Conservation (phyloP, 2,888 invertebrate genomes). For the Apoda limacodes region DNA sequence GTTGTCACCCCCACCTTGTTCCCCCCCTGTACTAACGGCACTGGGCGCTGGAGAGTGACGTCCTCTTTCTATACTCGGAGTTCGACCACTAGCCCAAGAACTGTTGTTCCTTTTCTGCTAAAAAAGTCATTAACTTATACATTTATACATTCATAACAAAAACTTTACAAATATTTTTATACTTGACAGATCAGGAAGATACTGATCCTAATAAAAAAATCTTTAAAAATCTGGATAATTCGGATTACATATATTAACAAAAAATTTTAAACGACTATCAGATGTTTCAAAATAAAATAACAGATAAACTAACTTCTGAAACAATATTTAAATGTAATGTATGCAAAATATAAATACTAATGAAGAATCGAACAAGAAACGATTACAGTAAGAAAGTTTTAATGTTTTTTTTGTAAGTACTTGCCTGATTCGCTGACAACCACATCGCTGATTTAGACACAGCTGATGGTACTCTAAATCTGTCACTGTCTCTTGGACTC, state of each 20-base stretch:
- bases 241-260: too few species aligned
- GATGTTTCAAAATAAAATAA: constrained; percentile 6
- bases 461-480: constrained; percentile 49
- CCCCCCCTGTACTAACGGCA: constrained; percentile 7
- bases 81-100: constrained; percentile 37
- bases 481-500: constrained; percentile 56
- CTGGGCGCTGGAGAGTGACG: constrained; percentile 36
- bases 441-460: constrained; percentile 39
- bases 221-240: too few species aligned
- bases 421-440: constrained; percentile 46
- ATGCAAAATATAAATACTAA: too few species aligned
- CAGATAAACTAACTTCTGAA: not conserved
- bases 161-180: too few species aligned
- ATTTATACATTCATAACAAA: too few species aligned
- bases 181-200: too few species aligned
- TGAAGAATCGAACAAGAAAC: too few species aligned
- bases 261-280: too few species aligned
- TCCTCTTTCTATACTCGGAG: constrained; percentile 41
- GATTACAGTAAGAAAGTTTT: too few species aligned
- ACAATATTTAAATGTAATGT: not conserved
- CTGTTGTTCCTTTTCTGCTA: constrained; percentile 42
- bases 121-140: too few species aligned
- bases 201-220: too few species aligned
- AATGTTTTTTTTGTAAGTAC: too few species aligned
- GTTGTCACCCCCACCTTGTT: constrained; percentile 15